Evolutionary conservation across 2,113 vertebrate genomes (phyloP), one percentile per base, ranked within the genome.

Genomic region (Upupa epops): DNA sequence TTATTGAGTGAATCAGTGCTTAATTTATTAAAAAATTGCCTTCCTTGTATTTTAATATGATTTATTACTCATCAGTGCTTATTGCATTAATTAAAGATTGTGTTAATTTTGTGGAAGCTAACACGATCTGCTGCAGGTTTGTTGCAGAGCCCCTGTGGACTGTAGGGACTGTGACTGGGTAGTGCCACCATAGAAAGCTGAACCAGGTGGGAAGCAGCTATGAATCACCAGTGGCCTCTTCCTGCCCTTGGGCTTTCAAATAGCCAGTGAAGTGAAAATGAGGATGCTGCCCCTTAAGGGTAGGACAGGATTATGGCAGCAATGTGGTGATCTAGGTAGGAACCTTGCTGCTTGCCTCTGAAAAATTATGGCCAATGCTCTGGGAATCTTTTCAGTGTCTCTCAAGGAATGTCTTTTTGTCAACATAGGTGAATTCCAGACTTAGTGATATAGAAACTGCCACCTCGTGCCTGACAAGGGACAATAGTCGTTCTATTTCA

Each of bases 1-100:
- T 96, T 93, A 94, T 95, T 91, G 91, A 95, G 89, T 80, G 95
- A 96, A 89, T 96, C 89, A 93, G 89, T 85, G 86, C 92, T 89
- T 96, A 95, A 96, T 96, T 95, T 96, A 96, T 95, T 92, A 91
- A 93, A 92, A 90, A 95, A 32, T 91, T 89, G 81, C 93, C 92
- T 95, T 92, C 89, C 84, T 92, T 96, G 86, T 94, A 73, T 96
- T 96, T 95, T 93, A 94, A 93, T 96, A 85, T 95, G 86, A 96
- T 94, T 94, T 94, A 94, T 96, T 94, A 93, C 92, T 96, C 89
- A 87, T 96, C 92, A 74, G 92, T 54, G 81, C 84, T 91, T 94
- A 92, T 90, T 94, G 89, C 93, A 83, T 95, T 92, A 95, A 96
- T 96, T 94, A 95, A 92, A 87, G 68, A 89, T 83, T 26, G 82